Evolutionary conservation across 2,113 vertebrate genomes (phyloP), one percentile per base, ranked within the genome.

Genomic region (Cepphus grylle): DNA sequence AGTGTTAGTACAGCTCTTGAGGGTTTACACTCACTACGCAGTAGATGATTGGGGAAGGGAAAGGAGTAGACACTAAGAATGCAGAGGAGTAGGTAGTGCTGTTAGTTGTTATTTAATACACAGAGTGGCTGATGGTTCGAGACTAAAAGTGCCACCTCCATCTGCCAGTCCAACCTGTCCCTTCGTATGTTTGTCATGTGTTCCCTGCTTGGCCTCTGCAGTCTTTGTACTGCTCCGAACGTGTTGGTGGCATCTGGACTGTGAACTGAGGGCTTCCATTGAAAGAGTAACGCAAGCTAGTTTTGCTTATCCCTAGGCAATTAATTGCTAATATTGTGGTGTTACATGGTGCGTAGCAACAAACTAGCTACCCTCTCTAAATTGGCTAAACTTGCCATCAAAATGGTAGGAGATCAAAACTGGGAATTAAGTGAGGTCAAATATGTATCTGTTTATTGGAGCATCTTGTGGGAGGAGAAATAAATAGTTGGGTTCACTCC

Each of bases 181-280:
- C 52, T 55, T 53, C 1, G 1, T 23, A 1, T 21, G 43, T 36
- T 69, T 45, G 49, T 32, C 0, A 0, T 23, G 4, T 47, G 50
- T 52, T 52, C 56, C 52, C 38, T 59, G 38, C 71, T 42, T 15
- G 23, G 32, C 56, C 43, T n/a, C 34, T 45, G 50, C 50, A 13
- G 0, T 52, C 72, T 47, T 65, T 7, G 29, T 45, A 10, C 29
- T 8, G 34, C 49, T 53, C 38, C 50, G 29, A 2, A 11, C 0
- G 0, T 12, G 15, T 13, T 38, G 6, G 11, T 42, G 45, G 14
- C 58, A 18, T 47, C 58, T 16, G 10, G 59, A 27, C 29, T 18
- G 15, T 13, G 29, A 47, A 49, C 34, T 8, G 15, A 45, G 32
- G 62, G 85, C 67, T 67, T 67, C 53, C 0, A 1, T 16, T 67